A percentile compares a stretch with the other conserved stretches of the same genome.
These are phyloP conservation scores for Numida meleagris DNA, from an alignment of 2,113 vertebrate species.

Conservation along the genomic window DNA sequence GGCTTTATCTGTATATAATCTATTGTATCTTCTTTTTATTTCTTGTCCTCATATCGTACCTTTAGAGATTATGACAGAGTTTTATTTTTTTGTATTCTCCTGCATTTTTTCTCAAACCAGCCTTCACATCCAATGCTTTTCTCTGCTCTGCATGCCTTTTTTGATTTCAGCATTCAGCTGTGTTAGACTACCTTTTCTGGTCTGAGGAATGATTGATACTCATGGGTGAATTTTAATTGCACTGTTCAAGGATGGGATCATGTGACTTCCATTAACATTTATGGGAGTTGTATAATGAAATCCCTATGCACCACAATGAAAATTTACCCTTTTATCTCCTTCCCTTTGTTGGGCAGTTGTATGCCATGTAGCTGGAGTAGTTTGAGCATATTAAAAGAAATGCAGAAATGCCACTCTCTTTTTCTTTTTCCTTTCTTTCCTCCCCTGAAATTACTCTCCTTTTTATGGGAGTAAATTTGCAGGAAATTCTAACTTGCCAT, in stretches of 20 bases:
- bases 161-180: neutral
- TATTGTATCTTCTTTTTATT: neutral
- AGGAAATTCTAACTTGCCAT: neutral
- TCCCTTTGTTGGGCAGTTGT: neutral
- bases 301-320: neutral
- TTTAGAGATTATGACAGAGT: neutral
- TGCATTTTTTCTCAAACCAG: neutral
- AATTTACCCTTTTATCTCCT: neutral
- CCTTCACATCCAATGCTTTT: neutral
- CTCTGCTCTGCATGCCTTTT: neutral
- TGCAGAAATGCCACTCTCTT: neutral
- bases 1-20: neutral
- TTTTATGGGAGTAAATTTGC: neutral
- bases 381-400: neutral
- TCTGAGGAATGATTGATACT: constrained; percentile 24
- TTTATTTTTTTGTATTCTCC: neutral
- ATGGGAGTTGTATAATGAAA: neutral
- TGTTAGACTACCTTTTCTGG: constrained; percentile 21
- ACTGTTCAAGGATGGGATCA: neutral
- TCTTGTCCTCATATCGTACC: neutral
- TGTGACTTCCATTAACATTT: constrained; percentile 51
- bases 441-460: neutral
- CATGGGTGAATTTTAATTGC: constrained; percentile 16
- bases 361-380: neutral
- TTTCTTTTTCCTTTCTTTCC: neutral